phyloP scores from a whole-genome alignment of 2,113 vertebrate species.

The Aegotheles bennettii region DNA sequence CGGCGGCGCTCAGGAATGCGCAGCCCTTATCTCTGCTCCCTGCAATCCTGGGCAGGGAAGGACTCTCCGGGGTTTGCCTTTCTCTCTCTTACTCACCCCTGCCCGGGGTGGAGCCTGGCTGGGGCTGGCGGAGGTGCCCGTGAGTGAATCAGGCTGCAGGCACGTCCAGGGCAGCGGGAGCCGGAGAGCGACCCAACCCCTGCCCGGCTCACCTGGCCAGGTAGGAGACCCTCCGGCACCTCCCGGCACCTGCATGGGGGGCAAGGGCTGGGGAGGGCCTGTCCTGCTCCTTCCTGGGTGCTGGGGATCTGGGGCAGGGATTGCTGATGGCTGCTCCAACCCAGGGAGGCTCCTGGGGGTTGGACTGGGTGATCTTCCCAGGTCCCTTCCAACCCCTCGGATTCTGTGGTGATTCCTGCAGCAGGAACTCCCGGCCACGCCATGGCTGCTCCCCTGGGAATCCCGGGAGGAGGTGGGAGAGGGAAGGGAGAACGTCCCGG shows the following conservation, averaged over 20 bases:
- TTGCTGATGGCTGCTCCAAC: neutral
- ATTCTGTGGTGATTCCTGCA: no score
- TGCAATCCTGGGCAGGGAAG: slow-evolving; percentile 44
- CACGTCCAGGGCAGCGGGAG: slow-evolving; percentile 5
- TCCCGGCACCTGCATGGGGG: neutral
- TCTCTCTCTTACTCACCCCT: slow-evolving; percentile 62
- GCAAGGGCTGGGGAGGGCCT: neutral
- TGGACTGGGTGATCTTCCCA: no score
- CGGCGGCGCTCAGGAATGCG: slow-evolving; percentile 54
- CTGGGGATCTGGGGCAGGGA: neutral
- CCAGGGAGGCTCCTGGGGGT: neutral
- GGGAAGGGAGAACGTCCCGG: neutral
- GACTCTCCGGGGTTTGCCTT: slow-evolving; percentile 47
- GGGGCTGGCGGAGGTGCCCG: slow-evolving; percentile 10
- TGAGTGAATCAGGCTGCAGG: slow-evolving; percentile 56
- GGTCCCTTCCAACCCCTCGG: no score
- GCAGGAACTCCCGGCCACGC: neutral
- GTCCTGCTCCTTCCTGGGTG: neutral
- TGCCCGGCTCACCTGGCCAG: slow-evolving; percentile 49
- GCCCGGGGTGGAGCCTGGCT: slow-evolving; percentile 59
- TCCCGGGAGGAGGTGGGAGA: accelerated
- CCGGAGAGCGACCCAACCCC: neutral
- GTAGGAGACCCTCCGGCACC: neutral
- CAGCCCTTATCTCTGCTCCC: slow-evolving; percentile 54
- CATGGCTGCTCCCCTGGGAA: neutral